Conservation (phyloP, 2,113 vertebrate genomes). For the Cyanistes caeruleus region DNA sequence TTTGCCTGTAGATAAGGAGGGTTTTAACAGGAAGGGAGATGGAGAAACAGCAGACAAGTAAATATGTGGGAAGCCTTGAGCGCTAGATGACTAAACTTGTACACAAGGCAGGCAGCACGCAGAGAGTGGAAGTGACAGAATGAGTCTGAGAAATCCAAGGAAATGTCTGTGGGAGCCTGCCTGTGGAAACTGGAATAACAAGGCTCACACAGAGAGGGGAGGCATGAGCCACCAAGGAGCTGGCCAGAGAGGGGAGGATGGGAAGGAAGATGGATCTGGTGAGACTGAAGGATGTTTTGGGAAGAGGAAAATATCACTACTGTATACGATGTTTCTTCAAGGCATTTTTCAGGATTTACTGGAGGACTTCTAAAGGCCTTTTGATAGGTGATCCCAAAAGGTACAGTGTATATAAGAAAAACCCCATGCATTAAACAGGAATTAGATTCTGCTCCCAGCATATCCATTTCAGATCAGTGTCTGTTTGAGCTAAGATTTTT, state of each 20-base stretch:
- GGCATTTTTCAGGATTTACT: not conserved
- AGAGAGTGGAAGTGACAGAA: constrained; percentile 28
- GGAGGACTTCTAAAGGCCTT: not conserved
- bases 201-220: not conserved
- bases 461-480: not conserved
- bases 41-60: not conserved
- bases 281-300: not conserved
- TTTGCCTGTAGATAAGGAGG: not conserved
- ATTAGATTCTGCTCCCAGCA: not conserved
- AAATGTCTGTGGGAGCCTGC: not conserved
- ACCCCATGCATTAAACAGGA: not conserved
- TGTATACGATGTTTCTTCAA: not conserved
- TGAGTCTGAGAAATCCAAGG: not conserved
- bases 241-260: not conserved
- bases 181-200: not conserved
- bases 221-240: not conserved
- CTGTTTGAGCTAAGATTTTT: not conserved
- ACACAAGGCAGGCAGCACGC: not conserved
- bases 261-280: not conserved
- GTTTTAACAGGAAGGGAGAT: not conserved
- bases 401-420: not conserved
- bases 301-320: not conserved
- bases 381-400: not conserved
- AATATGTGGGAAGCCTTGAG: not conserved
- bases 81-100: not conserved